Base-by-base conservation (phyloP, 1,140 invertebrate genomes). In the Anoplolepis gracilipes region DNA sequence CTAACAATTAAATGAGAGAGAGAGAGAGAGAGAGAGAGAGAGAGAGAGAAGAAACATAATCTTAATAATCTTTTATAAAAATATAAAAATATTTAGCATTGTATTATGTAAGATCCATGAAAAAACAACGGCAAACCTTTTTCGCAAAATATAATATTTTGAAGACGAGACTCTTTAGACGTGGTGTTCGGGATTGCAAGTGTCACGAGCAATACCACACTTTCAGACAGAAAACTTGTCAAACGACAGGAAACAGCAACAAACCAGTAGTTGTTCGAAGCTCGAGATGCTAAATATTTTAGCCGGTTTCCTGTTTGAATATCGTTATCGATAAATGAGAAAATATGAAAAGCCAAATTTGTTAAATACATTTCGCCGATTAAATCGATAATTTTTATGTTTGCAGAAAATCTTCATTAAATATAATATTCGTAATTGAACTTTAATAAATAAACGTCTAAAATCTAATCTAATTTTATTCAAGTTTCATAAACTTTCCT, bases 211-310 rank as follows among this genome's bases (percentile, higher is more conserved):
- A 42, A 22, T 28, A 6, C 7, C 19, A 13, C 6, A 61, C n/a
- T 39, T 72, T 42, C 36, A 39, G 33, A 61, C 53, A 5, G 33
- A 6, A 33, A 81, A 82, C 67, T 82, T 73, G 59, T 61, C 46
- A 72, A 82, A 13, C 22, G 67, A 82, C 78, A 81, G 78, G 65
- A 72, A 72, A 39, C 22, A 57, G 28, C 64, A 36, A 53, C 65
- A 39, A 39, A 55, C 67, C 42, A 39, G 39, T 59, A 42, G 33
- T 73, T 73, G 2, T n/a, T 22, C 42, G 25, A 33, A 59, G 25
- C 25, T 82, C 67, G 42, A 28, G 78, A 61, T 46, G 67, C n/a
- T 82, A 72, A 82, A 82, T 82, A 82, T 82, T 82, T 82, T 67
- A 82, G 53, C 5, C n/a, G 59, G 67, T 82, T 82, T 82, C 53